Base-by-base conservation (phyloP, 2,797 vertebrate genomes). In the Xerus rutilus region DNA sequence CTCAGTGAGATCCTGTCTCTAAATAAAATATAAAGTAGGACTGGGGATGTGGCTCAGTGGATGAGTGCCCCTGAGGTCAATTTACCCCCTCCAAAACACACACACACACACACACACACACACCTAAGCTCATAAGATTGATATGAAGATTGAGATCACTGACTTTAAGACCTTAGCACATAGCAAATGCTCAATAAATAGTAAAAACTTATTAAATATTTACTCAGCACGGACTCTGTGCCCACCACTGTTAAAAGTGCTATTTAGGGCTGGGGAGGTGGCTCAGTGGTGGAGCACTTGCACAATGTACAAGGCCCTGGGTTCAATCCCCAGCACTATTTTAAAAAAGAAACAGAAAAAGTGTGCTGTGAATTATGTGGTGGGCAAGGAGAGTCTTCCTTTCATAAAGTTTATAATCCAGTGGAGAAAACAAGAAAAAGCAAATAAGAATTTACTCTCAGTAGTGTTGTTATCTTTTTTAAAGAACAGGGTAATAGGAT, bases 181-280 rank as follows among this genome's bases (percentile, higher is more conserved):
- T n/a, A 89, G 18, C 87, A 93, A 91, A 77, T 79, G 47, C 72
- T 89, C 87, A 69, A 52, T 93, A 86, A 95, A 81, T 21, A 84
- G 54, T 30, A 81, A 39, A 43, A 85, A 18, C 90, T 84, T 59
- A 43, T 43, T 95, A 91, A 72, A 32, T 86, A 70, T 39, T 85
- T 87, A 43, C 8, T 67, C 59, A 76, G 49, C 67, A 17, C 81
- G 65, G 70, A 74, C 65, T 47, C 67, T 57, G 15, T n/a, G 21
- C 20, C 64, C 69, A 32, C 57, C n/a, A 64, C 43, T 86, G 78
- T 86, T 83, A 47, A 87, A 96, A 67, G 65, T 67, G 65, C 65
- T 67, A 9, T 62, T 23, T 9, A 62, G 59, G 21, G 59, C 59
- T 62, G 59, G 23, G 9, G 8, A 23, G 25, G 23, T 62, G 21